Conservation (phyloP, 2,888 invertebrate species). For the Melikaiella ostensackeni region DNA sequence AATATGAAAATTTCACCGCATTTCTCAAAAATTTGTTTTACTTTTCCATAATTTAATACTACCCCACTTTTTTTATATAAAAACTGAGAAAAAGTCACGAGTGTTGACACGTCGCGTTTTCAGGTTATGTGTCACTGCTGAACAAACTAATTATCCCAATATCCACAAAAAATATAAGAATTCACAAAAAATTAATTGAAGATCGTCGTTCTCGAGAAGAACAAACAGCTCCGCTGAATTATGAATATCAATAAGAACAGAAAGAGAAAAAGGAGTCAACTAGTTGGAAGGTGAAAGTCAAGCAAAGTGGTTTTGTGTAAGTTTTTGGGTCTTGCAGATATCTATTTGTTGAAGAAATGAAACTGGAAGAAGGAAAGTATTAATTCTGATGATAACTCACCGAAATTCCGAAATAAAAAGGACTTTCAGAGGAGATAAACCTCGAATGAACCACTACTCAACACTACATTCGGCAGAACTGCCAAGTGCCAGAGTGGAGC, state of each 20-base stretch:
- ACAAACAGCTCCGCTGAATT: background rate
- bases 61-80: background rate
- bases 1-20: background rate
- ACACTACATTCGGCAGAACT: slow-evolving; percentile 5
- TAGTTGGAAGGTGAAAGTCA: background rate
- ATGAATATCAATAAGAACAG: background rate
- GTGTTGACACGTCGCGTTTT: slow-evolving; percentile 28
- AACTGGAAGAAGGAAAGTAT: background rate
- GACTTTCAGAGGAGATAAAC: background rate
- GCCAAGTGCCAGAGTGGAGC: slow-evolving; percentile 32
- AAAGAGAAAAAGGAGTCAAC: background rate
- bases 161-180: background rate
- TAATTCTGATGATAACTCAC: slow-evolving; percentile 16
- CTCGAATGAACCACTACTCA: background rate
- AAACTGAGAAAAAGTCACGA: background rate
- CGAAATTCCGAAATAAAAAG: slow-evolving; percentile 14
- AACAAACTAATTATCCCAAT: background rate
- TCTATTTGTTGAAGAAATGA: background rate
- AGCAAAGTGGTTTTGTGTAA: background rate
- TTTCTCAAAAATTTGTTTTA: background rate
- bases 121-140: slow-evolving; percentile 15
- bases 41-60: background rate
- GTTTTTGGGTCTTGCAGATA: background rate
- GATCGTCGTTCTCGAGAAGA: background rate
- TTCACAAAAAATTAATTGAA: background rate